Base-by-base conservation (phyloP, 1,140 invertebrate species). In the Parapsyche elsis region DNA sequence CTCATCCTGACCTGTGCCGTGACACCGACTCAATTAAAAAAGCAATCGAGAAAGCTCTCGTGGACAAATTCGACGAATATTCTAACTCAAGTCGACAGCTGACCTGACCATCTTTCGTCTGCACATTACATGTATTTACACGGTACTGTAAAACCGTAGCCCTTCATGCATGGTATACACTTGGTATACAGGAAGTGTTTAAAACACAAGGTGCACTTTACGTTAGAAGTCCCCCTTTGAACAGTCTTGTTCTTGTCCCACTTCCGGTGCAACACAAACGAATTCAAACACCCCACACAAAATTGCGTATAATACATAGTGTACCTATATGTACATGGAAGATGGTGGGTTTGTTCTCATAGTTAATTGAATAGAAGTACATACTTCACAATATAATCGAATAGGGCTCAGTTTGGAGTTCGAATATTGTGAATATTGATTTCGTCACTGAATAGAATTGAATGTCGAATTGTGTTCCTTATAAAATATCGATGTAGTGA, bases 401-500 rank as follows among this genome's bases (percentile, higher is more conserved):
- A 38, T 38, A 38, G 30, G 30, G 2, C 7, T 38, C 30, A 38
- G 7, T 38, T 38, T n/a, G n/a, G n/a, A n/a, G n/a, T n/a, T n/a
- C n/a, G n/a, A 38, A 7, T 16, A 21, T 21, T 9, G 16, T 61
- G 16, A 61, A 61, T 61, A 61, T 61, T 9, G 21, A 61, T 61
- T 61, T 61, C 57, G 57, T 61, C 21, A 61, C 9, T 7, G 57
- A 61, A 61, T 19, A 61, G 10, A 61, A 61, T 61, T 21, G 57
- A 61, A 61, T 61, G 10, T 67, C 24, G 24, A 26, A 26, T 67
- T 30, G 64, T 67, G 21, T 67, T 23, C 64, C 64, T 67, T 67
- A 23, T 67, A 67, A 67, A 67, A 67, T 26, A n/a, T 19, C 64
- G 59, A 61, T 21, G 5, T 19, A 30, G 64, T 67, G 64, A 67